Conservation (phyloP, 2,888 invertebrate species). For the Drosophila paucipuncta region DNA sequence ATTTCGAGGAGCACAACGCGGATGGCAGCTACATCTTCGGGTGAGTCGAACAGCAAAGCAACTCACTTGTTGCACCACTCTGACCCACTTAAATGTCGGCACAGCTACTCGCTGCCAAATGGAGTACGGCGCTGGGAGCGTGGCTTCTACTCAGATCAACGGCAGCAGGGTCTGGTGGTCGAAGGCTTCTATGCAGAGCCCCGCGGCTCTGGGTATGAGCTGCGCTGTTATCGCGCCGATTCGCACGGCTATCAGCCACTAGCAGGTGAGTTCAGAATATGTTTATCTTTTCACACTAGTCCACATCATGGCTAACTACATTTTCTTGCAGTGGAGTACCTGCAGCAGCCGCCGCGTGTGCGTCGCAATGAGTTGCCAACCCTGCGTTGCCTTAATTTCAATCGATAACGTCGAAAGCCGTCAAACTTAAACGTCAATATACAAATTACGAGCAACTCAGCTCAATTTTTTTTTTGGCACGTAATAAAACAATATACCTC, state of each 20-base stretch:
- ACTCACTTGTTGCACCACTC: not conserved
- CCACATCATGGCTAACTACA: not conserved
- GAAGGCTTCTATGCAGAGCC: constrained; percentile 75
- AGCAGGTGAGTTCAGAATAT: constrained; percentile 40
- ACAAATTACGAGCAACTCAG: not conserved
- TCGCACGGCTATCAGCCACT: constrained; percentile 59
- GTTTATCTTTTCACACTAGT: not conserved
- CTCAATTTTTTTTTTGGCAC: constrained; percentile 49
- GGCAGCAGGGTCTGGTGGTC: constrained; percentile 56
- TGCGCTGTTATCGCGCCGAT: constrained; percentile 75
- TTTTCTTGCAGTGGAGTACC: constrained; percentile 61
- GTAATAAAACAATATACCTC: constrained; percentile 35
- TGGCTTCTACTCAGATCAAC: constrained; percentile 43
- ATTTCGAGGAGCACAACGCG: constrained; percentile 64
- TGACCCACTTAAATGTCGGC: not conserved
- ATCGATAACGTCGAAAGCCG: constrained; percentile 17
- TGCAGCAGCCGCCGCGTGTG: constrained; percentile 63
- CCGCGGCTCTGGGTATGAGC: constrained; percentile 55
- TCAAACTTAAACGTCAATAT: not conserved
- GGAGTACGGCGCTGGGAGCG: constrained; percentile 77
- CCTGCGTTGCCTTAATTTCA: constrained; percentile 42
- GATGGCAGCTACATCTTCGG: constrained; percentile 75
- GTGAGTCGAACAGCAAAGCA: constrained; percentile 41
- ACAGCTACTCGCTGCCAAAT: constrained; percentile 68
- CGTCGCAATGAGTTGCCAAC: constrained; percentile 61